Evolutionary conservation across 2,797 vertebrate genomes (phyloP), one percentile per base, ranked within the genome.

Genomic region (Melanotaenia pygmaea): DNA sequence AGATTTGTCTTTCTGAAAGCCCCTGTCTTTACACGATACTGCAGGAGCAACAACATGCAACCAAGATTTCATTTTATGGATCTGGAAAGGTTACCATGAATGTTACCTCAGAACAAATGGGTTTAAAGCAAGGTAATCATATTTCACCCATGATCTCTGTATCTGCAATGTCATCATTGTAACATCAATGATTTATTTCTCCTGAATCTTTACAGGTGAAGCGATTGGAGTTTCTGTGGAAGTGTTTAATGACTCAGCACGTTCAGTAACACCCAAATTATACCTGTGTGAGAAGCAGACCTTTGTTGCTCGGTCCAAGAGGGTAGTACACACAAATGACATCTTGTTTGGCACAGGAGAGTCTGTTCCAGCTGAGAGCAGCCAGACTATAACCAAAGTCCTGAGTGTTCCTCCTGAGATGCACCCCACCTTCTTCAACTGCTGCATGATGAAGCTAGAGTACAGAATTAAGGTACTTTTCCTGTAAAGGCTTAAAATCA

Each of bases 371-470:
- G 72, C 90, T 16, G 64, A 71, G 32, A 87, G 45, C 64, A 84
- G 40, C 24, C 72, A 2, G 11, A 83, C 69, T 20, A 60, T 82
- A 0, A 86, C 85, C 37, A 91, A 74, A 59, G 71, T 89, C 3
- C 72, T 94, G 61, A 82, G 79, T 11, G 50, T 92, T 66, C 82
- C 86, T 34, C 61, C 73, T 5, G 83, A 88, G 28, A 86, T 90
- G 9, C 69, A 51, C 0, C 85, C 89, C 0, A 92, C 91, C 56
- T 92, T 94, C 80, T 85, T 92, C 84, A 93, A 92, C 88, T 93
- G 92, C 87, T 83, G 90, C 76, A 84, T 92, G 90, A 91, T 93
- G 88, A 92, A 87, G 47, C 83, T 91, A 0, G 92, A 93, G 80
- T 91, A 94, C 74, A 83, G 75, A 45, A 67, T 94, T 28, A 93